Conservation (phyloP, 2,888 invertebrate species). For the Acanthoscelides obtectus region DNA sequence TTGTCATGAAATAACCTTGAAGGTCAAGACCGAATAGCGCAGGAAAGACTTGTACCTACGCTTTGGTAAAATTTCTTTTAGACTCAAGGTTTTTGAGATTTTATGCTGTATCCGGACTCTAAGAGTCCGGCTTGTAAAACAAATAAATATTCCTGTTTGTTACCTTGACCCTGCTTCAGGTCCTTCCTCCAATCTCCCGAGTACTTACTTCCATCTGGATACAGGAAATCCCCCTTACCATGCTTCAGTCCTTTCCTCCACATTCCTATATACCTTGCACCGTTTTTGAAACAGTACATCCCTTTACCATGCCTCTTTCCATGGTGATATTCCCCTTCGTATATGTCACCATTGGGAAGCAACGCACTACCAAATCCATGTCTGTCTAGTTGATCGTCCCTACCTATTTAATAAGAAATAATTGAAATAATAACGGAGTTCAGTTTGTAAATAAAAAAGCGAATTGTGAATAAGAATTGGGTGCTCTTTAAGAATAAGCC, state of each 20-base stretch:
- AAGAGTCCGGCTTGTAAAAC: too few species aligned
- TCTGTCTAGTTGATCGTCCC: conserved; percentile 71
- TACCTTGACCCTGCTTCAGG: conserved; percentile 60
- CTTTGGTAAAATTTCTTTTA: too few species aligned
- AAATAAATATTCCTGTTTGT: too few species aligned
- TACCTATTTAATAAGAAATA: conserved; percentile 26
- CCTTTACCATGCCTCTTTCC: conserved; percentile 75
- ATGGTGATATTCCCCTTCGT: conserved; percentile 75
- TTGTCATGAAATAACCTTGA: too few species aligned
- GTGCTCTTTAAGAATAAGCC: too few species aligned
- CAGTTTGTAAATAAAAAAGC: too few species aligned
- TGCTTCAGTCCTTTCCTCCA: conserved; percentile 67
- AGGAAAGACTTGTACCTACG: too few species aligned
- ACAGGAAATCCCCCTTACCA: conserved; percentile 77
- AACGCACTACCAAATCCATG: conserved; percentile 82
- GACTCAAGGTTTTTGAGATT: too few species aligned
- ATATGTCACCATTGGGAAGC: conserved; percentile 83
- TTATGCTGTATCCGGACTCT: too few species aligned
- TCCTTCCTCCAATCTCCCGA: conserved; percentile 76
- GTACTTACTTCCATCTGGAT: conserved; percentile 84
- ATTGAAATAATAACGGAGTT: too few species aligned
- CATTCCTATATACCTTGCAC: conserved; percentile 74
- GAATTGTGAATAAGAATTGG: too few species aligned
- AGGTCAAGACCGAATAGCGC: too few species aligned
- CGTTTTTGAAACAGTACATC: conserved; percentile 73